Percentiles rank a stretch among this genome's conserved stretches.
These are phyloP conservation scores for Epinephelus malabaricus DNA, from an alignment of 2,797 vertebrate species.

Conservation along the genomic window DNA sequence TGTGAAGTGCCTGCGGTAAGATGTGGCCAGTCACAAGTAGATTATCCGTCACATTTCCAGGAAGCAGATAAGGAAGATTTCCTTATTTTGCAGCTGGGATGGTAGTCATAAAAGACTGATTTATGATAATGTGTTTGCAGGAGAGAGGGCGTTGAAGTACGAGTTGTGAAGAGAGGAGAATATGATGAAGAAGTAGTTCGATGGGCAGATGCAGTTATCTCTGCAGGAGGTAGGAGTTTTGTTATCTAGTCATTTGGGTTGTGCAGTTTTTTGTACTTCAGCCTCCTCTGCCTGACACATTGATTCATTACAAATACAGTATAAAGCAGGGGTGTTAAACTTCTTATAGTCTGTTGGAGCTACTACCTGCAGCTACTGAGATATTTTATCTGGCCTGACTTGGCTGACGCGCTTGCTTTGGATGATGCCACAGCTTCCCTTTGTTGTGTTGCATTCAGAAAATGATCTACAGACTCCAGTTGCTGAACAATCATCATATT, in stretches of 20 bases:
- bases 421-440: too few relatives aligned
- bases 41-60: background rate
- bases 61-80: background rate
- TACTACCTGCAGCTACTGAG: too few relatives aligned
- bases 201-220: slow-evolving; percentile 97
- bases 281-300: background rate
- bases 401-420: too few relatives aligned
- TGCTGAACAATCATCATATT: too few relatives aligned
- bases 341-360: too few relatives aligned
- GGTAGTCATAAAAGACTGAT: background rate
- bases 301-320: slow-evolving; percentile 7
- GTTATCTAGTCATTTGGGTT: background rate
- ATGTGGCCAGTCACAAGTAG: background rate
- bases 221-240: slow-evolving; percentile 92
- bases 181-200: slow-evolving; percentile 93
- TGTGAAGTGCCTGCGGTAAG: slow-evolving; percentile 93
- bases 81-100: background rate
- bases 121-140: slow-evolving; percentile 72
- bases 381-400: too few relatives aligned
- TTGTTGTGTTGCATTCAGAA: too few relatives aligned
- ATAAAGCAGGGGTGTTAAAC: too few relatives aligned
- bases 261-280: background rate
- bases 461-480: too few relatives aligned
- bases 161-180: slow-evolving; percentile 93
- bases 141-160: slow-evolving; percentile 91